Percentiles rank a stretch among this genome's conserved stretches.
Conservation (phyloP, 1,140 invertebrate species). For the Drosophila sp. region DNA sequence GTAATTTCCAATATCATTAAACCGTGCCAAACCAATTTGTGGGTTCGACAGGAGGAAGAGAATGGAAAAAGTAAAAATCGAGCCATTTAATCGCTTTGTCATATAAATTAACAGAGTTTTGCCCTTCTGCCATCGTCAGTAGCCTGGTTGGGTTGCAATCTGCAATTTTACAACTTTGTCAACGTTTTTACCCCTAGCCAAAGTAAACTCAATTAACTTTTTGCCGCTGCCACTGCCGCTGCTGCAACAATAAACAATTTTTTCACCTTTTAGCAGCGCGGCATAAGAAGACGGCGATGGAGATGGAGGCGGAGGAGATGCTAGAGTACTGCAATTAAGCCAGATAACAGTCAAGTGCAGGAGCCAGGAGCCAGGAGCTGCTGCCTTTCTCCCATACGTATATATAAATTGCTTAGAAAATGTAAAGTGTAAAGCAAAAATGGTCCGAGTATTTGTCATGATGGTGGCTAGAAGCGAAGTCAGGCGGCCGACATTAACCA, state of each 20-base stretch:
- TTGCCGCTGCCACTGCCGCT: slow-evolving; percentile 50
- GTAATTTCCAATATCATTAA: slow-evolving; percentile 70
- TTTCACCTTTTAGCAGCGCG: slow-evolving; percentile 51
- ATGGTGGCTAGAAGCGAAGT: slow-evolving; percentile 38
- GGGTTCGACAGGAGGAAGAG: slow-evolving; percentile 3
- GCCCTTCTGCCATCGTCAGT: slow-evolving; percentile 15
- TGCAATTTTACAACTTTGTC: slow-evolving; percentile 74
- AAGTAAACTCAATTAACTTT: slow-evolving; percentile 81
- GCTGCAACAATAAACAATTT: slow-evolving; percentile 76
- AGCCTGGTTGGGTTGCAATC: slow-evolving; percentile 23
- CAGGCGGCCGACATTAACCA: slow-evolving; percentile 73
- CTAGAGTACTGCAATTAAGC: slow-evolving; percentile 65
- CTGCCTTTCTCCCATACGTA: slow-evolving; percentile 17
- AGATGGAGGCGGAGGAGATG: not conserved
- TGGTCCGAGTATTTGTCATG: slow-evolving; percentile 70
- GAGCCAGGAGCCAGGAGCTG: slow-evolving; percentile 18
- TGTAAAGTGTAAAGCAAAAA: slow-evolving; percentile 59
- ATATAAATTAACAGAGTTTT: slow-evolving; percentile 69
- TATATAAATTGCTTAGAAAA: slow-evolving; percentile 79
- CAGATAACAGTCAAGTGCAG: slow-evolving; percentile 79
- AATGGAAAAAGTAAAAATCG: slow-evolving; percentile 7
- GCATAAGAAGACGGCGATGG: not conserved
- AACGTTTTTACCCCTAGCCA: slow-evolving; percentile 71
- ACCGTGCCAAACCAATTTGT: slow-evolving; percentile 49
- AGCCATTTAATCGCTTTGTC: slow-evolving; percentile 52